These are phyloP conservation scores for Drosophila busckii DNA, from an alignment of 1,140 invertebrate genomes.

Conservation along the genomic window DNA sequence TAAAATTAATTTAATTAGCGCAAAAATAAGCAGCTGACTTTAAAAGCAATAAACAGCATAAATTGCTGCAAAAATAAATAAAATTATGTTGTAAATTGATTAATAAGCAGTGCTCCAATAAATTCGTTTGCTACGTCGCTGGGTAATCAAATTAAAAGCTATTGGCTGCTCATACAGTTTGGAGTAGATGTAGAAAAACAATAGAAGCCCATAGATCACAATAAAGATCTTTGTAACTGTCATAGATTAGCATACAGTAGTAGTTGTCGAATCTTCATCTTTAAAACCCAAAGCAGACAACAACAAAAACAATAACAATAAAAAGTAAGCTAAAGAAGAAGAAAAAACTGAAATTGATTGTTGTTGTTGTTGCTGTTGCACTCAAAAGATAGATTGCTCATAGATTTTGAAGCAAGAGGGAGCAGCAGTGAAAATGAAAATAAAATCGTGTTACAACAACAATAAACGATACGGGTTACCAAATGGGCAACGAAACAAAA, in stretches of 20 bases:
- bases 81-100: too few relatives aligned
- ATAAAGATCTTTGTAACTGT: conserved; percentile 53
- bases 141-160: too few relatives aligned
- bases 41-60: too few relatives aligned
- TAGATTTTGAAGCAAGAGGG: conserved; percentile 44
- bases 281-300: conserved; percentile 37
- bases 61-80: too few relatives aligned
- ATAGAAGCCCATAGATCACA: conserved; percentile 53
- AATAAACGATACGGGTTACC: conserved; percentile 58
- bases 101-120: too few relatives aligned
- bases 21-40: too few relatives aligned
- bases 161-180: too few relatives aligned
- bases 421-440: conserved; percentile 43
- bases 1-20: too few relatives aligned
- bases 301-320: conserved; percentile 10
- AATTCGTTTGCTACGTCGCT: too few relatives aligned
- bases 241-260: conserved; percentile 58
- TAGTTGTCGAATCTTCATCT: conserved; percentile 48
- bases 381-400: conserved; percentile 70
- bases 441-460: conserved; percentile 61
- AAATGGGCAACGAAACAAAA: conserved; percentile 56
- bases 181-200: too few relatives aligned
- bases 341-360: conserved; percentile 63
- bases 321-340: conserved; percentile 7
- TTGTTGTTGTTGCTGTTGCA: conserved; percentile 46